Conservation (phyloP, 2,113 vertebrate species). For the Oryzias woworae region DNA sequence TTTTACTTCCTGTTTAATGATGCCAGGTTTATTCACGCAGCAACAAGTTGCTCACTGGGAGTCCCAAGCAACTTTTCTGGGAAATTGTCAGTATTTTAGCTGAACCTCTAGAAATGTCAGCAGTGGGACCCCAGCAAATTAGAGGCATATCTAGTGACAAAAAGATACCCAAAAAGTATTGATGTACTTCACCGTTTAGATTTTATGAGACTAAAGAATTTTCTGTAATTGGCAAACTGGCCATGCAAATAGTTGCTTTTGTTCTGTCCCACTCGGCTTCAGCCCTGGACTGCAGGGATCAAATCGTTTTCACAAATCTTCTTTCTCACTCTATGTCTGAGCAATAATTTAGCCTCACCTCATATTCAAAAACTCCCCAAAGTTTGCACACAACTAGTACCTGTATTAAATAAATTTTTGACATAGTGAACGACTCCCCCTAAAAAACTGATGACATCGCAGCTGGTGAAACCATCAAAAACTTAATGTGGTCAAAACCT, state of each 20-base stretch:
- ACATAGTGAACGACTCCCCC: too few species aligned
- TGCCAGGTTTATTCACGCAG: conserved; percentile 26
- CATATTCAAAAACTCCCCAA: too few species aligned
- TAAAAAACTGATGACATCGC: too few species aligned
- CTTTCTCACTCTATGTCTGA: too few species aligned
- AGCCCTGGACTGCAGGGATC: background rate
- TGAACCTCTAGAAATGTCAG: conserved; percentile 16
- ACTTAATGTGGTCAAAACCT: too few species aligned
- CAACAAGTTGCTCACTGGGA: conserved; percentile 51
- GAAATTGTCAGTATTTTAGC: conserved; percentile 33
- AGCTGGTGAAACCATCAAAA: too few species aligned
- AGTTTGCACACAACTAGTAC: too few species aligned
- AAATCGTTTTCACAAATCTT: too few species aligned
- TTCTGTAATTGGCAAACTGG: background rate
- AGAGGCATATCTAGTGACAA: conserved; percentile 4
- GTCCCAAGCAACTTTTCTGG: conserved; percentile 15
- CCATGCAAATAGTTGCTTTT: background rate
- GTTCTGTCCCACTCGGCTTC: background rate
- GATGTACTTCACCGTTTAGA: conserved; percentile 7
- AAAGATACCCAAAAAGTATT: background rate
- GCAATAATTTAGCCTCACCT: too few species aligned
- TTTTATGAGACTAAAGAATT: conserved; percentile 5
- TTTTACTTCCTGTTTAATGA: conserved; percentile 17
- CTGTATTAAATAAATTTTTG: too few species aligned
- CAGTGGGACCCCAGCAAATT: conserved; percentile 22